Evolutionary conservation across 2,888 invertebrate genomes (phyloP), one percentile per base, ranked within the genome.

Genomic region (Sesamia inferens): DNA sequence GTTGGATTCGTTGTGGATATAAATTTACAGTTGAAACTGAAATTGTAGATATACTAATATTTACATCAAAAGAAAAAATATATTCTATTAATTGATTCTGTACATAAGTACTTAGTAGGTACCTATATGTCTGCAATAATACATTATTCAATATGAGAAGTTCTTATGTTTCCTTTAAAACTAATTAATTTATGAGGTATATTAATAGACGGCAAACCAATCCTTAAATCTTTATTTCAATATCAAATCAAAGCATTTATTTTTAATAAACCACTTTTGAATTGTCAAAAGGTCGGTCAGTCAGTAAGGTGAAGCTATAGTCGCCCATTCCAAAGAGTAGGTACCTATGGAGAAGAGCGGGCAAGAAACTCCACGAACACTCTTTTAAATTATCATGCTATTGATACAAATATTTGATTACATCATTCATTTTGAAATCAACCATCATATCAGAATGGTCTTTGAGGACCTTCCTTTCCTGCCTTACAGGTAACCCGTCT

Each of bases 31-130:
- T 54, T 58, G 31, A 5, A 57, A 19, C 48, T 44, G 14, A 75
- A 13, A 81, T 44, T 31, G 14, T 54, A 31, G 31, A 31, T 31
- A 31, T 31, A 31, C 31, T 31, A 31, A 31, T 31, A 13, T 10
- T 10, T 51, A 54, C 39, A 11, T 39, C 31, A 16, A 14, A 19
- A 19, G 6, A 75, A 48, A 22, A 14, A 65, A 61, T 2, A 61
- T 81, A 22, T 57, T 81, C 54, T 61, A 51, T 57, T 57, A 16
- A 55, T 59, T 57, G 31, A 19, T 58, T 58, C 5, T 5, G 39
- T 39, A 6, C 39, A 7, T 39, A n/a, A n/a, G n/a, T n/a, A 39
- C 7, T 31, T 31, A n/a, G 6, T 39, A 51, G 10, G 2, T 59
- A 51, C 11, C 3, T 59, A 48, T 16, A 55, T 31, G 47, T 54